A percentile compares a stretch with the other conserved stretches of the same genome.
These are phyloP conservation scores for Hybognathus amarus DNA, from an alignment of 2,797 vertebrate species.

Conservation along the genomic window DNA sequence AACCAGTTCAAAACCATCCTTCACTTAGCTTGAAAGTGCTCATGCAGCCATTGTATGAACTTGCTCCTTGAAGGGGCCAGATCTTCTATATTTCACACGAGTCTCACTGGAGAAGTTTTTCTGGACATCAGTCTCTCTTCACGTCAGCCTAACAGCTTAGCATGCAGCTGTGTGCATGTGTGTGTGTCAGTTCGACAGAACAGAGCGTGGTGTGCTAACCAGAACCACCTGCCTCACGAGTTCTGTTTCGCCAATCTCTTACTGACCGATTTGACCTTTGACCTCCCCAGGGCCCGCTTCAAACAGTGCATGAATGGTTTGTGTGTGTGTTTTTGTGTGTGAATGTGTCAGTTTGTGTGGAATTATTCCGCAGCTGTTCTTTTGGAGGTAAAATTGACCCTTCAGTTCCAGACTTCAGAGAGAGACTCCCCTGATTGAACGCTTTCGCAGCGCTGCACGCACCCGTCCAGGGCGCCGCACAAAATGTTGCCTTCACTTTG, in stretches of 20 bases:
- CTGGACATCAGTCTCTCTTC: constrained; percentile 38
- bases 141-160: constrained; percentile 39
- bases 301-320: constrained; percentile 63
- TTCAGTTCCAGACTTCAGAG: constrained; percentile 64
- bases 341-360: constrained; percentile 50
- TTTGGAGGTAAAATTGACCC: constrained; percentile 67
- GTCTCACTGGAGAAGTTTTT: constrained; percentile 33
- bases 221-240: constrained; percentile 72
- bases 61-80: constrained; percentile 24
- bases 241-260: constrained; percentile 67
- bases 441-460: constrained; percentile 46
- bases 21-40: neutral
- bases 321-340: constrained; percentile 52
- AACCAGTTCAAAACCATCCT: constrained; percentile 20
- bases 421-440: constrained; percentile 64
- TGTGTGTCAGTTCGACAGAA: constrained; percentile 42
- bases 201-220: constrained; percentile 64
- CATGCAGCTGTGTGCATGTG: constrained; percentile 40
- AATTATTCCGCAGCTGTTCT: constrained; percentile 67
- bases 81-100: constrained; percentile 37
- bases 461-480: constrained; percentile 47
- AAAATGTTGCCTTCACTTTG: constrained; percentile 53
- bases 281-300: constrained; percentile 72
- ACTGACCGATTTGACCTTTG: constrained; percentile 72
- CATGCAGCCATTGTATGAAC: constrained; percentile 21